phyloP scores from a whole-genome alignment of 2,113 vertebrate species.

The Antechinus flavipes region DNA sequence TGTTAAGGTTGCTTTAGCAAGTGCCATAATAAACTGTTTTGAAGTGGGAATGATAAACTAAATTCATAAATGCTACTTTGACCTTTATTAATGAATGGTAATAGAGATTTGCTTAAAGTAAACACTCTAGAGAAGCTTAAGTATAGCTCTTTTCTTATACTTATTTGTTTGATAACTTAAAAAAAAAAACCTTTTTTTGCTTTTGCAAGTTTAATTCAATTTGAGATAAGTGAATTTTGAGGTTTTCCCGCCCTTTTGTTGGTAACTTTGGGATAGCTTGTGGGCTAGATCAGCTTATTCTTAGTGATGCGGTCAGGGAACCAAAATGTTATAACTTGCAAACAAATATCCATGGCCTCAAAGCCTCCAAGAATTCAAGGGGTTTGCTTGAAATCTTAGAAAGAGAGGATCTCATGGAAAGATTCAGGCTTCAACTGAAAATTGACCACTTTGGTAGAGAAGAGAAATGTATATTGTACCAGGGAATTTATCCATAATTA shows the following conservation, averaged over 20 bases:
- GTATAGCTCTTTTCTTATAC: slow-evolving; percentile 12
- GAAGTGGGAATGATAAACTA: not conserved
- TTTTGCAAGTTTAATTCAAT: slow-evolving; percentile 21
- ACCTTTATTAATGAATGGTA: not conserved
- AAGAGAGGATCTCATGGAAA: not conserved
- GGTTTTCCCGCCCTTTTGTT: not conserved
- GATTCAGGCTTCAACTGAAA: slow-evolving; percentile 12
- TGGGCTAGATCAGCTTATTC: no score
- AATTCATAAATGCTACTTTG: not conserved
- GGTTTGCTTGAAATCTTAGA: slow-evolving; percentile 3
- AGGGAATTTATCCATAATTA: not conserved
- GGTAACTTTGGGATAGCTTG: no score
- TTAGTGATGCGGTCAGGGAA: no score
- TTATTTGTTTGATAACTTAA: not conserved
- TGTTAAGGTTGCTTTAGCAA: not conserved
- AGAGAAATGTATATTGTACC: not conserved
- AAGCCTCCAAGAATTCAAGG: slow-evolving; percentile 14
- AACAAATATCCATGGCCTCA: slow-evolving; percentile 1
- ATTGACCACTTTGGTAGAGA: not conserved
- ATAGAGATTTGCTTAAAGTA: slow-evolving; percentile 2
- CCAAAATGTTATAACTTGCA: not conserved
- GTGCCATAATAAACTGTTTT: not conserved
- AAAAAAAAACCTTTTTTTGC: not conserved
- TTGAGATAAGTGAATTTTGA: not conserved
- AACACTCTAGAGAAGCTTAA: not conserved